Evolutionary conservation across 2,888 invertebrate genomes (phyloP).

Genomic region (Bruchidius siliquastri): DNA sequence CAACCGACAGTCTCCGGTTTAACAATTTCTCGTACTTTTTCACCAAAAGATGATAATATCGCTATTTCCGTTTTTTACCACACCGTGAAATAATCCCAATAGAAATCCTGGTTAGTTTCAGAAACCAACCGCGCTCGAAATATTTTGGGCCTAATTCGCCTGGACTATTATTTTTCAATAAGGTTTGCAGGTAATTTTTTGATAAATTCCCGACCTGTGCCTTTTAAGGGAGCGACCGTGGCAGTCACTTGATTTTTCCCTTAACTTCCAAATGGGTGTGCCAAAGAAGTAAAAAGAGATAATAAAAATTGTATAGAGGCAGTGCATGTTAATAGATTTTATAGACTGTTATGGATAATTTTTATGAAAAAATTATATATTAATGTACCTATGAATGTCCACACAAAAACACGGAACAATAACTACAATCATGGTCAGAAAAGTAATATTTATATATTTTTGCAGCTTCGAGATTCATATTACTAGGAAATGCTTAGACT

Average conservation of each 20-base stretch:
- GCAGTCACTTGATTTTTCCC: constrained; percentile 30
- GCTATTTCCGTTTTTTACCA: no score
- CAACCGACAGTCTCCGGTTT: no score
- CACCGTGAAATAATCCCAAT: no score
- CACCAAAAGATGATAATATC: no score
- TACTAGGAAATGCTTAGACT: no score
- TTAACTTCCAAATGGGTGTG: constrained; percentile 42
- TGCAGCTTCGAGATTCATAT: not conserved
- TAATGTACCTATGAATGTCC: not conserved
- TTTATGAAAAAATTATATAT: constrained; percentile 14
- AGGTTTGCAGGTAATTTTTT: not conserved
- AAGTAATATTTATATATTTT: not conserved
- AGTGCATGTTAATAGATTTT: constrained; percentile 47
- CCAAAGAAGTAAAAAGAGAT: constrained; percentile 36
- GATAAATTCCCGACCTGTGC: constrained; percentile 28
- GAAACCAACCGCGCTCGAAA: no score
- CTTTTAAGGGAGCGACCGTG: constrained; percentile 34
- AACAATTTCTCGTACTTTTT: no score
- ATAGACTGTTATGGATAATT: constrained; percentile 46
- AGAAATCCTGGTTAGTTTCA: no score
- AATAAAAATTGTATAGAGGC: constrained; percentile 35
- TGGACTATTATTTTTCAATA: not conserved
- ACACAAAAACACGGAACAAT: not conserved
- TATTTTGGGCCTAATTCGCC: no score
- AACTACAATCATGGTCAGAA: not conserved